Base-by-base conservation (phyloP, 2,888 invertebrate species). In the Leptinotarsa haldemani region DNA sequence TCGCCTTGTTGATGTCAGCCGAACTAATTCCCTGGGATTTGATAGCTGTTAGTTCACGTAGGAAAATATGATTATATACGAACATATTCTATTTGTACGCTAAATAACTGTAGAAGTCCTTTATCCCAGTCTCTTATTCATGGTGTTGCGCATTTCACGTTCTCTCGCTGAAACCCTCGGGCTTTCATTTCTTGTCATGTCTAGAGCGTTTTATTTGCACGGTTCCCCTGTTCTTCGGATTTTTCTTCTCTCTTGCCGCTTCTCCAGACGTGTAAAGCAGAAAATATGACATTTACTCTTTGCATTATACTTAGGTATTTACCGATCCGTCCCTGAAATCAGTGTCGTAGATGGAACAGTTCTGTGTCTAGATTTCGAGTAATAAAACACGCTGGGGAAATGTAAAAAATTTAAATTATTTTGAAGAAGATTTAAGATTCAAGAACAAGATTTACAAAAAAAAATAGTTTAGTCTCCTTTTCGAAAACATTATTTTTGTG, bases 221-320 rank as follows among this genome's bases (percentile, higher is more conserved):
- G 69, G 67, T 67, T 72, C 73, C 65, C 74, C 64, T 56, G 22
- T 56, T 63, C 71, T 68, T 71, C 61, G 70, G 71, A 79, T 79
- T 80, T 79, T 77, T 79, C 74, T 75, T 74, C 69, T 76, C 78
- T 74, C 52, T 63, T 61, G 65, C 71, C 64, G 65, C 61, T 71
- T 58, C 67, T 74, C 74, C 72, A 79, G 78, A 78, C 81, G 78
- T 79, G 78, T 77, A 81, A 82, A 81, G 80, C 74, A 80, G 80
- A 79, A 82, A 81, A 81, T 81, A 82, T 81, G 79, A 81, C 80
- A 79, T 81, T 80, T 81, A 79, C 80, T 77, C 71, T 80, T 77
- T 73, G 81, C 73, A 79, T 81, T 81, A 79, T 69, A 77, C 71
- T 69, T 40, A 40, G 68, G 68, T 58, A 68, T 68, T 77, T 75